Percentiles rank a stretch among this genome's conserved stretches.
These are phyloP conservation scores for Numida meleagris DNA, from an alignment of 2,113 vertebrate species.

Conservation along the genomic window DNA sequence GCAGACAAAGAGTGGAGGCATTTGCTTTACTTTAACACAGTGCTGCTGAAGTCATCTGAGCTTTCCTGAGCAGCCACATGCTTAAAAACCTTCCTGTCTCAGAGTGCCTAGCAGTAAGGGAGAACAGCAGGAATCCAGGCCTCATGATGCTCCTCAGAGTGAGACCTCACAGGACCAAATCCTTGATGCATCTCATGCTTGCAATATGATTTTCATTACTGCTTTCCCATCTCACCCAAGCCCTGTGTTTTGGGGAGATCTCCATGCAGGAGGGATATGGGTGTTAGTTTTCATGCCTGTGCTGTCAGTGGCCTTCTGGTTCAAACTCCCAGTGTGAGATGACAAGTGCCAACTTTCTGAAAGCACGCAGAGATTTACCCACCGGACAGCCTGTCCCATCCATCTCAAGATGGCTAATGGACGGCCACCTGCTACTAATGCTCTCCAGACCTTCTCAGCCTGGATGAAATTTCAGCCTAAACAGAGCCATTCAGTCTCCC, in stretches of 20 bases:
- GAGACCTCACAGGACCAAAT: not conserved
- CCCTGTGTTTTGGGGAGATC: not conserved
- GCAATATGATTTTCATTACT: not conserved
- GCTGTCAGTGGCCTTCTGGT: not conserved
- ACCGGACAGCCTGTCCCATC: not conserved
- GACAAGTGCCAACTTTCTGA: fast-evolving
- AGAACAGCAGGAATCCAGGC: not conserved
- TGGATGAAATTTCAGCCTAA: not conserved
- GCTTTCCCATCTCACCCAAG: not conserved
- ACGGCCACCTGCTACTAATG: not conserved
- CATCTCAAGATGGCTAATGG: not conserved
- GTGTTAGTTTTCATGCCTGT: not conserved
- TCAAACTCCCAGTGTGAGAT: not conserved
- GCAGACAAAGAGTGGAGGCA: not conserved
- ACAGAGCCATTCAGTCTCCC: not conserved
- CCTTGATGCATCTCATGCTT: not conserved
- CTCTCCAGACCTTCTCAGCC: not conserved
- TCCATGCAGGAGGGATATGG: not conserved
- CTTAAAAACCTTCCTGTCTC: not conserved
- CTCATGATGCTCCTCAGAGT: not conserved
- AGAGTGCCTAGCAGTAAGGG: not conserved
- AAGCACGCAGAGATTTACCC: not conserved
- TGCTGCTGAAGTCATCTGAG: not conserved
- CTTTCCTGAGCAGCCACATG: not conserved
- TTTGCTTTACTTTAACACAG: not conserved